Evolutionary conservation across 2,113 vertebrate species (phyloP).

Genomic region (Mus spicilegus): DNA sequence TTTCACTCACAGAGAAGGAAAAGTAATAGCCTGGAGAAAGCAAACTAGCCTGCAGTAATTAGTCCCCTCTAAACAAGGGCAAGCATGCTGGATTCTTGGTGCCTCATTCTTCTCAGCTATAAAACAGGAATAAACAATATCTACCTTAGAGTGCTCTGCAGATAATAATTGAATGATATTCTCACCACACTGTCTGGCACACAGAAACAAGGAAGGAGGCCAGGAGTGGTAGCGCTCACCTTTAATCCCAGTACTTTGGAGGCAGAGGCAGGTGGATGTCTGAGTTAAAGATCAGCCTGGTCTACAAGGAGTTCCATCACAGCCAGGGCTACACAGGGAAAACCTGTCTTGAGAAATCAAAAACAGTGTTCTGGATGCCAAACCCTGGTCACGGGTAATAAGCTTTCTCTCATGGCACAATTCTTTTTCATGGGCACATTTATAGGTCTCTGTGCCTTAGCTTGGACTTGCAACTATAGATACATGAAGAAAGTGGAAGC

Average conservation of each 20-base stretch:
- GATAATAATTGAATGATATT: background rate
- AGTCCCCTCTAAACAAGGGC: background rate
- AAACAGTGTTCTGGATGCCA: background rate
- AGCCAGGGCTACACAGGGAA: background rate
- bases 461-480: background rate
- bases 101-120: background rate
- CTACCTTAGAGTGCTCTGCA: background rate
- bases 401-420: background rate
- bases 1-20: slow-evolving; percentile 27
- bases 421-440: background rate
- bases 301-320: background rate
- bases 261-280: background rate
- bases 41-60: background rate
- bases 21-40: background rate
- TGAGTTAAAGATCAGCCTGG: background rate
- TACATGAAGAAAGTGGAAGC: background rate
- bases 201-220: background rate
- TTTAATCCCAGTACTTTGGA: background rate
- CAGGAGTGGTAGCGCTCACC: background rate
- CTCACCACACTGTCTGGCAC: background rate
- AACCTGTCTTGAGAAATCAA: background rate
- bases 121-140: slow-evolving; percentile 3
- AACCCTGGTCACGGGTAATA: too few species aligned
- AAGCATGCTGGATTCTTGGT: background rate
- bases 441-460: slow-evolving; percentile 22